Evolutionary conservation across 2,113 vertebrate genomes (phyloP).

Genomic region (Tetrax tetrax): DNA sequence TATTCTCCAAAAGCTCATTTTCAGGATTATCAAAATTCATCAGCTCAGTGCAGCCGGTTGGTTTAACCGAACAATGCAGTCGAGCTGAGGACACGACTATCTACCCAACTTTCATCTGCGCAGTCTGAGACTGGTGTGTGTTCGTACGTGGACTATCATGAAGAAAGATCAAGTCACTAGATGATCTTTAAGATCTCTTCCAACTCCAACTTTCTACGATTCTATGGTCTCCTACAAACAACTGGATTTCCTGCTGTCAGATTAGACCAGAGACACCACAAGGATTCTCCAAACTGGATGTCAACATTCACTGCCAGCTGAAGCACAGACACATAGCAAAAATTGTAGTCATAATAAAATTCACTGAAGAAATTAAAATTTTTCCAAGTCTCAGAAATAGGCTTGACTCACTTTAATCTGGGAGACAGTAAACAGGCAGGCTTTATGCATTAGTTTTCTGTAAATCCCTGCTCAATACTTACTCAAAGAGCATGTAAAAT

Average conservation of each 20-base stretch:
- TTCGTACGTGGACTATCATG: not conserved
- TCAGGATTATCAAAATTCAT: not conserved
- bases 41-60: not conserved
- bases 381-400: not conserved
- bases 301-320: not conserved
- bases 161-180: not conserved
- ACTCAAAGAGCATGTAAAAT: not conserved
- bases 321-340: accelerated
- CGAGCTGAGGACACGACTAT: accelerated
- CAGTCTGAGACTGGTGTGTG: not conserved
- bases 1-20: not conserved
- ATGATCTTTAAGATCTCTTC: too few species aligned
- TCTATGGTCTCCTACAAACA: not conserved
- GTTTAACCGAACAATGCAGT: not conserved
- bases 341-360: not conserved
- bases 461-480: not conserved
- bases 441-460: not conserved
- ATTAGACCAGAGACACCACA: not conserved
- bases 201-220: too few species aligned
- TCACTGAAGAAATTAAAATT: not conserved
- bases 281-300: not conserved
- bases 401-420: not conserved
- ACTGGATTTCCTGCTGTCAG: not conserved
- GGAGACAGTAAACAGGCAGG: not conserved
- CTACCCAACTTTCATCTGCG: not conserved